Conservation (phyloP, 2,888 invertebrate genomes). For the Malthinus seriepunctatus region DNA sequence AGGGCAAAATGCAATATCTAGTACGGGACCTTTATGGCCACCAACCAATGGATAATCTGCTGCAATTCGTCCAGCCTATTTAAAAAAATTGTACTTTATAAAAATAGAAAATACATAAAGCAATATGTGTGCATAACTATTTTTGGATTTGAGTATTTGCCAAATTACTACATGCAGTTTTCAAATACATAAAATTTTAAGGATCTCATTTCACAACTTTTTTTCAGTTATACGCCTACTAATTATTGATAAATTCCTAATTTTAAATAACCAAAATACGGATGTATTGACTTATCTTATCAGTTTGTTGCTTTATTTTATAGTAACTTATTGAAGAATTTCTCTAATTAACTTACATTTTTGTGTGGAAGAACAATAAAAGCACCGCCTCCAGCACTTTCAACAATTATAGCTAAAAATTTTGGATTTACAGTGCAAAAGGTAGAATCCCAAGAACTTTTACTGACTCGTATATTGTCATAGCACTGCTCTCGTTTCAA, state of each 20-base stretch:
- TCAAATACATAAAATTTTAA: constrained; percentile 33
- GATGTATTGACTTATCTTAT: background rate
- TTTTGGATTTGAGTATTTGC: constrained; percentile 38
- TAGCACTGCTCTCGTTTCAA: constrained; percentile 95
- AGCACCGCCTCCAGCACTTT: constrained; percentile 94
- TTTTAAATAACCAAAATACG: background rate
- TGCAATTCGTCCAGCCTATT: constrained; percentile 89
- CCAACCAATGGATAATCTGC: constrained; percentile 94
- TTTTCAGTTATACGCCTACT: background rate
- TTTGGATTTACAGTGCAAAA: constrained; percentile 99
- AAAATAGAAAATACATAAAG: background rate
- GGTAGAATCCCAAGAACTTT: constrained; percentile 97
- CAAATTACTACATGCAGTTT: constrained; percentile 39
- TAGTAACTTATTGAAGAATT: background rate
- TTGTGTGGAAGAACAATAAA: constrained; percentile 93
- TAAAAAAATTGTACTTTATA: background rate
- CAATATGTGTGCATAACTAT: constrained; percentile 31
- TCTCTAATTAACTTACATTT: constrained; percentile 65
- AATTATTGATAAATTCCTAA: background rate
- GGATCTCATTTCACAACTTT: background rate
- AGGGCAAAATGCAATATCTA: constrained; percentile 98
- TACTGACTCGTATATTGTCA: constrained; percentile 95
- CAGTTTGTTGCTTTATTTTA: background rate
- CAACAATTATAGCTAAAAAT: constrained; percentile 95
- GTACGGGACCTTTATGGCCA: constrained; percentile 94